Base-by-base conservation (phyloP, 2,888 invertebrate genomes). In the Suillia variegata region DNA sequence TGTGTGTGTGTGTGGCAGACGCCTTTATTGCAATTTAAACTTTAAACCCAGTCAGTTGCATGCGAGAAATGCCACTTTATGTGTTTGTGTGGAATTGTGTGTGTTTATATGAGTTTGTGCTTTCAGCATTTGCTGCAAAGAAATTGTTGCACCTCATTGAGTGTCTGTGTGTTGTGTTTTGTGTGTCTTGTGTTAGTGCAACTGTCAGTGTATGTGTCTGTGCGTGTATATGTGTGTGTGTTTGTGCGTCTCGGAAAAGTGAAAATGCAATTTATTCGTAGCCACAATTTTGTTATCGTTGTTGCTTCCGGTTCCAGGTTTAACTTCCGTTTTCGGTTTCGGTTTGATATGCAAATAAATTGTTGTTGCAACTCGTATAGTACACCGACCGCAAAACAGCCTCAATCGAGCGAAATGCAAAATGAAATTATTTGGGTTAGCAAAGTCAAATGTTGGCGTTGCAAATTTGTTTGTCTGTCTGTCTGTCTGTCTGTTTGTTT, bases 211-310 rank as follows among this genome's bases (percentile, higher is more conserved):
- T n/a, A n/a, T n/a, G n/a, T n/a, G n/a, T n/a, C 45, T 45, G 38
- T 38, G 45, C 18, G 4, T 45, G 45, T 45, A 20, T 20, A 5
- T 45, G 38, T 38, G 38, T 38, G 38, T 38, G 38, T 20, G 45
- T 13, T 3, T 20, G 5, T 45, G 45, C 17, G 18, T 45, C 6
- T 38, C n/a, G 17, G 4, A 20, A 45, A 45, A 45, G 45, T 45
- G 45, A 45, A 45, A 45, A 45, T 45, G 45, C 45, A 45, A 45
- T 45, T 45, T 45, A 45, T 45, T 45, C 13, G 45, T 45, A 8
- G 45, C 45, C 45, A 45, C 45, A 45, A 45, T 45, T 45, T 45
- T 20, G 13, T 45, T 45, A 45, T 45, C 45, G 45, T 45, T n/a
- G n/a, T n/a, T 18, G 45, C 45, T 45, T 45, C 45, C 45, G 17